phyloP scores from a whole-genome alignment of 2,113 vertebrate genomes.

The Hypomesus transpacificus region DNA sequence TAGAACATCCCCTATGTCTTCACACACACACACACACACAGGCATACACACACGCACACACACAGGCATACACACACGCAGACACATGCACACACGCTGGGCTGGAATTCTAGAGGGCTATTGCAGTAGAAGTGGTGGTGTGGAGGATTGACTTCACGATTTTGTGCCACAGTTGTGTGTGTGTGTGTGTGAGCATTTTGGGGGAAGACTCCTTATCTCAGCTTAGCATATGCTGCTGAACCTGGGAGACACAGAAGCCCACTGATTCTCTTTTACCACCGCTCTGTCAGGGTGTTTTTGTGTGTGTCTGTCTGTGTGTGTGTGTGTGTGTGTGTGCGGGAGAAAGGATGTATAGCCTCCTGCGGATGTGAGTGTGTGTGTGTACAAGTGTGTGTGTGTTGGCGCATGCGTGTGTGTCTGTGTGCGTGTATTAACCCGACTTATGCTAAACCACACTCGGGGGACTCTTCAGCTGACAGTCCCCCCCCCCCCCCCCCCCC shows the following conservation, averaged over 20 bases:
- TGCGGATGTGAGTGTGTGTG: constrained; percentile 14
- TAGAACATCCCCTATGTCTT: not conserved
- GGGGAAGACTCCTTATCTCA: constrained; percentile 64
- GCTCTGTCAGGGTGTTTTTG: constrained; percentile 38
- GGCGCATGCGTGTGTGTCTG: too few relatives aligned
- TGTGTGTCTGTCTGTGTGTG: constrained; percentile 16
- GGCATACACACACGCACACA: constrained; percentile 7
- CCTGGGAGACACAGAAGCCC: constrained; percentile 44
- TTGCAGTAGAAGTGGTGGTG: constrained; percentile 50
- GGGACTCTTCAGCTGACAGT: too few relatives aligned
- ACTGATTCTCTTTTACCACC: constrained; percentile 49
- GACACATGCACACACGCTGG: not conserved
- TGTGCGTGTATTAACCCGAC: too few relatives aligned
- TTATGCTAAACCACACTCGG: too few relatives aligned
- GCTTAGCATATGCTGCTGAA: constrained; percentile 65
- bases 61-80: constrained; percentile 5
- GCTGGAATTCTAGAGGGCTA: constrained; percentile 8
- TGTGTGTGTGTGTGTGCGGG: constrained; percentile 6
- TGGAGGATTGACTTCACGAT: constrained; percentile 52
- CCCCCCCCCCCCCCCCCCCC: too few relatives aligned
- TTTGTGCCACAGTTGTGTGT: constrained; percentile 52
- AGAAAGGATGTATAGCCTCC: not conserved
- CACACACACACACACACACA: not conserved
- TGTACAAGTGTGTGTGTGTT: constrained; percentile 16
- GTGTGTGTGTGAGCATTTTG: constrained; percentile 42